Evolutionary conservation across 2,113 vertebrate genomes (phyloP).

Genomic region (Antigone vipio): DNA sequence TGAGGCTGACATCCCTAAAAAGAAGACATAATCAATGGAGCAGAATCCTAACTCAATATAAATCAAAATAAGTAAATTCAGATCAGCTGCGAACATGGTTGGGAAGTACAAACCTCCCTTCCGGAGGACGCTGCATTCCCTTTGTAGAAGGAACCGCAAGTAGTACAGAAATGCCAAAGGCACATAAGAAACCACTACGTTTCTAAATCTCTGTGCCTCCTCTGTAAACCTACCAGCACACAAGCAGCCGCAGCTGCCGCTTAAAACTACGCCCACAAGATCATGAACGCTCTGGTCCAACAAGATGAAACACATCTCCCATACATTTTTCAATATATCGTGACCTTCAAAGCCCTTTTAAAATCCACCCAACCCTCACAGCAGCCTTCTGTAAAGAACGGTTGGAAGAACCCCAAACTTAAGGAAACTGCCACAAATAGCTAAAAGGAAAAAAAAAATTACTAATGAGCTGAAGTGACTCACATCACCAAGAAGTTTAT

Average conservation of each 20-base stretch:
- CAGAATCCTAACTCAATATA: not conserved
- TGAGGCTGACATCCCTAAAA: not conserved
- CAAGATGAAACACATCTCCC: not conserved
- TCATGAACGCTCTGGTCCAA: not conserved
- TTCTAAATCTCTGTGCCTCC: not conserved
- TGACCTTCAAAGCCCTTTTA: not conserved
- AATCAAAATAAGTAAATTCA: not conserved
- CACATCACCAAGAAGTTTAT: not conserved
- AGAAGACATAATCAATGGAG: not conserved
- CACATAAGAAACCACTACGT: not conserved
- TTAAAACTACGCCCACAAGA: accelerated
- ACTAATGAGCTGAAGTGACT: not conserved
- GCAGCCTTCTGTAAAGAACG: not conserved
- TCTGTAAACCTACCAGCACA: not conserved
- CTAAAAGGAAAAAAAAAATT: not conserved
- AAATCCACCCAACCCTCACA: not conserved
- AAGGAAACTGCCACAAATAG: not conserved
- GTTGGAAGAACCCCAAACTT: not conserved
- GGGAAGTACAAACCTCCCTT: not conserved
- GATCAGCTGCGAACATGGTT: accelerated
- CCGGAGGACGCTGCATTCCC: not conserved
- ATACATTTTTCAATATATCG: not conserved
- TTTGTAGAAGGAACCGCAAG: not conserved
- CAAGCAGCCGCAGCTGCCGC: not conserved
- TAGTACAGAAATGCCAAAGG: not conserved